A percentile compares a stretch with the other conserved stretches of the same genome.
phyloP scores from a whole-genome alignment of 2,113 vertebrate species.

The Catharus bicknelli region DNA sequence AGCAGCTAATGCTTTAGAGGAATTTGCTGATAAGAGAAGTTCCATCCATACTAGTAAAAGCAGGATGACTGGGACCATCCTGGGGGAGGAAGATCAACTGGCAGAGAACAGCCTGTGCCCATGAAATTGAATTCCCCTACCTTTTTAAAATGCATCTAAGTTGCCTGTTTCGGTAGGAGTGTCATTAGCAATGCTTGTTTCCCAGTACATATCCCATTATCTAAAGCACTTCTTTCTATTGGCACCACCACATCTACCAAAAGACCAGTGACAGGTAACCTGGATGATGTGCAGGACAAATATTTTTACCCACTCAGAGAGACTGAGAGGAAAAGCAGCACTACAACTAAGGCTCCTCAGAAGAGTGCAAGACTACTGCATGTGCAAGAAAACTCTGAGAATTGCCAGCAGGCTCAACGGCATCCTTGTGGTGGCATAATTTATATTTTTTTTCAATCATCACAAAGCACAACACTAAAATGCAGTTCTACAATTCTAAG shows the following conservation, averaged over 20 bases:
- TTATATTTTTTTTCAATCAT: no score
- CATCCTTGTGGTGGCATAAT: background rate
- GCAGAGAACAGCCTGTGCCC: background rate
- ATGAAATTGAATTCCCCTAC: background rate
- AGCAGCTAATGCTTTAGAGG: background rate
- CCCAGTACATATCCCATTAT: background rate
- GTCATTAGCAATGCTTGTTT: background rate
- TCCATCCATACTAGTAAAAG: background rate
- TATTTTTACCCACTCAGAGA: background rate
- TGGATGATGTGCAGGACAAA: background rate
- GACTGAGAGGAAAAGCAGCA: background rate
- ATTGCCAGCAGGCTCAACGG: background rate
- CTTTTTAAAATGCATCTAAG: background rate
- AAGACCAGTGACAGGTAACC: background rate
- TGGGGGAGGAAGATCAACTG: background rate
- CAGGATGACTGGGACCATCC: background rate
- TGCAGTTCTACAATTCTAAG: background rate
- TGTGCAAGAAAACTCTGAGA: background rate
- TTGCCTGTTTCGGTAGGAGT: background rate
- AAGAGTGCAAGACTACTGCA: background rate
- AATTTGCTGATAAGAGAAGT: background rate
- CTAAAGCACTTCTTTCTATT: background rate
- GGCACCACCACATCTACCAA: background rate
- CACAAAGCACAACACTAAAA: background rate
- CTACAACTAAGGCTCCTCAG: background rate